These are phyloP conservation scores for Drosophila pallidifrons DNA, from an alignment of 1,140 invertebrate genomes.

Conservation along the genomic window DNA sequence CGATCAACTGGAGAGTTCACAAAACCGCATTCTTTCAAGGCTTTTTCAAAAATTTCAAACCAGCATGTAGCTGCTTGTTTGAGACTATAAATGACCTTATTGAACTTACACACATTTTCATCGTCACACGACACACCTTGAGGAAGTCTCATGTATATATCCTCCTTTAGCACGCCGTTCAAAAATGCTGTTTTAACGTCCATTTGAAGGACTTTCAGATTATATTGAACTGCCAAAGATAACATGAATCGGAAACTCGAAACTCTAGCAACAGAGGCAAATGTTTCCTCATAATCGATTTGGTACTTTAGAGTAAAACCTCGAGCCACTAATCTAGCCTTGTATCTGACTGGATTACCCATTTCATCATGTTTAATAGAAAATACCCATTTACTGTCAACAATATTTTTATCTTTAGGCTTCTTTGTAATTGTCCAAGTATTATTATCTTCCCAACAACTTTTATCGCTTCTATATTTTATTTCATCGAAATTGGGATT, in stretches of 20 bases:
- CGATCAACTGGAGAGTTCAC: slow-evolving; percentile 61
- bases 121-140: slow-evolving; percentile 64
- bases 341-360: slow-evolving; percentile 28
- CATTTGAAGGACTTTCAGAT: slow-evolving; percentile 73
- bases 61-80: slow-evolving; percentile 80
- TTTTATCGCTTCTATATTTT: background rate
- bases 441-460: background rate
- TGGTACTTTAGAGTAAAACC: background rate
- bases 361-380: slow-evolving; percentile 29
- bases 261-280: background rate
- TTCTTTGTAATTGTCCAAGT: background rate
- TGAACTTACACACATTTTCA: slow-evolving; percentile 72
- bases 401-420: slow-evolving; percentile 10
- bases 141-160: slow-evolving; percentile 82
- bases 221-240: slow-evolving; percentile 34
- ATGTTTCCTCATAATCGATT: slow-evolving; percentile 77
- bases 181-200: slow-evolving; percentile 84
- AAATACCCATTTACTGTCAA: slow-evolving; percentile 20
- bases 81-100: slow-evolving; percentile 84
- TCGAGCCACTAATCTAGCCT: background rate
- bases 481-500: slow-evolving; percentile 13
- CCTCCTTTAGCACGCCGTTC: slow-evolving; percentile 81
- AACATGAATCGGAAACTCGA: slow-evolving; percentile 35
- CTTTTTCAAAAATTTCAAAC: slow-evolving; percentile 24
- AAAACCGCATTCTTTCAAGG: slow-evolving; percentile 62